These are phyloP conservation scores for Sminthurides aquaticus DNA, from an alignment of 2,888 invertebrate genomes.

Conservation along the genomic window DNA sequence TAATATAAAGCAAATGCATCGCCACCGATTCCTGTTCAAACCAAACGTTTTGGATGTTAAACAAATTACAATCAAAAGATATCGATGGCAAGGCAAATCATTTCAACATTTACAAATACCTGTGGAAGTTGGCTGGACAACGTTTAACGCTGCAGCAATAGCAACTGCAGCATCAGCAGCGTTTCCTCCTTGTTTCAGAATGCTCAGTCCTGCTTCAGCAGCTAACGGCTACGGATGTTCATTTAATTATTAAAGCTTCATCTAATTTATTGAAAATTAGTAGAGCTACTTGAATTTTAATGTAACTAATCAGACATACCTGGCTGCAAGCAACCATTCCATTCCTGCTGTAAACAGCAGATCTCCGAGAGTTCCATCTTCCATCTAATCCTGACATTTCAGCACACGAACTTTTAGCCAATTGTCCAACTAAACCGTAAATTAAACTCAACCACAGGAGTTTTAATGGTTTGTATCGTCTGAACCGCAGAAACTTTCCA, in stretches of 20 bases:
- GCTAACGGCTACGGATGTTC: slow-evolving; percentile 28
- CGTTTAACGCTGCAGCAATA: slow-evolving; percentile 47
- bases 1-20: slow-evolving; percentile 48
- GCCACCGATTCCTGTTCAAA: slow-evolving; percentile 45
- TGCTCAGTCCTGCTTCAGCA: slow-evolving; percentile 36
- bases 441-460: no score
- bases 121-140: slow-evolving; percentile 47
- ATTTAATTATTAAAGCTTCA: neutral
- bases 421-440: no score
- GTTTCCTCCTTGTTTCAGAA: slow-evolving; percentile 48
- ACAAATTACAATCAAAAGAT: neutral
- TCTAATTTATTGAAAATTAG: no score
- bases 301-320: no score
- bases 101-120: no score
- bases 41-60: neutral
- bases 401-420: no score
- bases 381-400: neutral
- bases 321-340: slow-evolving; percentile 41
- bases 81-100: no score
- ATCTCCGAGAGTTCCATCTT: slow-evolving; percentile 25
- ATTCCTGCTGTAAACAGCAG: slow-evolving; percentile 34
- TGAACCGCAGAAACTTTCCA: no score
- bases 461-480: no score
- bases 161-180: slow-evolving; percentile 50
- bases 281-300: no score